Base-by-base conservation (phyloP, 2,113 vertebrate species). In the Aptenodytes forsteri region DNA sequence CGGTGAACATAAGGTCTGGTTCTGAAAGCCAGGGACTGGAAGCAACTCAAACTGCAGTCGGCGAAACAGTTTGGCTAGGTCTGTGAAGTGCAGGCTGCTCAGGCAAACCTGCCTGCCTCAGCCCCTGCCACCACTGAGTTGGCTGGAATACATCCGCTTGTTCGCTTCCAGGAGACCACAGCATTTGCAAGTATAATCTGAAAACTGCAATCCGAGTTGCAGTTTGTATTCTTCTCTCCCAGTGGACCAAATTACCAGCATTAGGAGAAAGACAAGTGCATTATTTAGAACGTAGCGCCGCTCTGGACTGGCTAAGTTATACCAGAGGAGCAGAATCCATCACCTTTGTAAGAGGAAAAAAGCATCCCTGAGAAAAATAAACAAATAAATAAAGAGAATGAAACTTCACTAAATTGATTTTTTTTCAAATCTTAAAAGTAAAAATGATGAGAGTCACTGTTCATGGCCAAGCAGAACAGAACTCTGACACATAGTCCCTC, bases 171-270 rank as follows among this genome's bases (percentile, higher is more conserved):
- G 82, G 62, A 85, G 83, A 64, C 38, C 54, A 58, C 0, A 6
- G 58, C 65, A 91, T 80, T 79, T 89, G 78, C 87, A 82, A 91
- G 89, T 73, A 79, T 80, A 89, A 93, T 84, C 83, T 78, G 82
- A 77, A 85, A 93, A 36, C 59, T 30, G 38, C 71, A 73, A 67
- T 75, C 58, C 22, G 78, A 87, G 80, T n/a, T 84, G 58, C 44
- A 83, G 88, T 79, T 83, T 85, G 79, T 75, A 61, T 82, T 89
- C 71, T 42, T 91, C 55, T 10, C 84, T 90, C 93, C 81, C 91
- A 49, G 2, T 6, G 49, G 89, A 76, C 78, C 52, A 49, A 90
- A 87, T 73, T 91, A 84, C 83, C 94, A 93, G 89, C 85, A 84
- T 80, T 84, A 95, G 67, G 79, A 93, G 50, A 58, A 64, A 90